Base-by-base conservation (phyloP, 1,140 invertebrate species). In the Lucilia sericata region DNA sequence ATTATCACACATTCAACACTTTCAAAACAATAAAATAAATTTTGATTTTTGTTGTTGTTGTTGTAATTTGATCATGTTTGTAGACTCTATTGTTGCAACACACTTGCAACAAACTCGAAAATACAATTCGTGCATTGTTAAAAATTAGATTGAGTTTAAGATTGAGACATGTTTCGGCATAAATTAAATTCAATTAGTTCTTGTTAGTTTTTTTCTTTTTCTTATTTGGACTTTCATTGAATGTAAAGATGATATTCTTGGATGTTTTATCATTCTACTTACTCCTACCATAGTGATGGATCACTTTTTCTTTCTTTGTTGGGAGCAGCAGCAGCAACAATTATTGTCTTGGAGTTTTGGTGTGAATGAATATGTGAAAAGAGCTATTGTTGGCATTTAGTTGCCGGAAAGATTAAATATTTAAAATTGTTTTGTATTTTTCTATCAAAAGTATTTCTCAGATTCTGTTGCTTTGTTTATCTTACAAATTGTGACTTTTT, bases 131-230 rank as follows among this genome's bases (percentile, higher is more conserved):
- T 60, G 14, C 8, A 60, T 60, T 60, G 55, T 60, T 60, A 14
- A 60, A 60, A 60, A 60, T 60, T 60, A 60, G 55, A 60, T 60
- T 60, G 55, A 60, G 55, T n/a, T 60, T n/a, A 60, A 60, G 55
- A 60, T 60, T 60, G 55, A 60, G 14, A n/a, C 55, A 60, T 60
- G 55, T n/a, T n/a, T n/a, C 55, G 55, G 55, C 55, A 60, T 60
- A 60, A 60, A 60, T 60, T 60, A 60, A 17, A 60, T 60, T 5
- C 55, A 60, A 60, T 60, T 60, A 7, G 14, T 60, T 60, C 55
- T 60, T 60, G 55, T 14, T 60, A n/a, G 13, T 60, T 0, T 1
- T 60, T 60, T n/a, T n/a, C n/a, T n/a, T 2, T 60, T 60, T 30
- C 25, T 5, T 17, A n/a, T 60, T n/a, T 17, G 7, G 12, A 60